Evolutionary conservation across 2,888 invertebrate species (phyloP).

Genomic region (Margaritifera margaritifera): DNA sequence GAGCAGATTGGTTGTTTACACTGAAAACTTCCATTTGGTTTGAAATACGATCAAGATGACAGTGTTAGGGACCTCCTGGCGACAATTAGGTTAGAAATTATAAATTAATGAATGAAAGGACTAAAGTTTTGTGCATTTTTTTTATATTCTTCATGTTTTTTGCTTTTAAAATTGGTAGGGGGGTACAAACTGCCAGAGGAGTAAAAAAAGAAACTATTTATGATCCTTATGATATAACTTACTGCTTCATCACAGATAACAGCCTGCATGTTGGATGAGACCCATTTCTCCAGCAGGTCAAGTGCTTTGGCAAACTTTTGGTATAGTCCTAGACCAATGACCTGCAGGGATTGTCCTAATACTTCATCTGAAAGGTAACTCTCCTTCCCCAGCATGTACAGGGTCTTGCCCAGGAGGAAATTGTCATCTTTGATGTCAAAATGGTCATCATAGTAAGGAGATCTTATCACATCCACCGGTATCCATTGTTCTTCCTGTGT

Average conservation of each 20-base stretch:
- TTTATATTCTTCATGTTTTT: too few relatives aligned
- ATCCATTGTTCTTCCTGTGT: constrained; percentile 77
- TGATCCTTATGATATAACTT: constrained; percentile 12
- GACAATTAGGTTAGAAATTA: too few relatives aligned
- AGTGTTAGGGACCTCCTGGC: too few relatives aligned
- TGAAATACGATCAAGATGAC: too few relatives aligned
- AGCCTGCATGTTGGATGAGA: constrained; percentile 10
- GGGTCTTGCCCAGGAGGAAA: constrained; percentile 87
- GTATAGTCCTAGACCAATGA: constrained; percentile 81
- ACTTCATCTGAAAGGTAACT: constrained; percentile 32
- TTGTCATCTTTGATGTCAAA: constrained; percentile 85
- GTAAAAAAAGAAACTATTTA: not conserved
- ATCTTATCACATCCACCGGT: constrained; percentile 85
- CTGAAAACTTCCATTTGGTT: too few relatives aligned
- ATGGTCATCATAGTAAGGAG: constrained; percentile 90
- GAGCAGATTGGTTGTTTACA: too few relatives aligned
- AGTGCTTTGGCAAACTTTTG: constrained; percentile 79
- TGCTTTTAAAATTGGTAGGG: too few relatives aligned
- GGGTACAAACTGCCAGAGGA: too few relatives aligned
- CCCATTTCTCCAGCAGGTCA: constrained; percentile 48
- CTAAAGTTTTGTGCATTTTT: too few relatives aligned
- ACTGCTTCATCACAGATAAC: constrained; percentile 45
- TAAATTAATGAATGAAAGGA: too few relatives aligned
- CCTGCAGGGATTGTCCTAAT: constrained; percentile 64
- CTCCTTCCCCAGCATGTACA: constrained; percentile 72